Percentiles rank a stretch among this genome's conserved stretches.
These are phyloP conservation scores for Drosophila athabasca DNA, from an alignment of 1,140 invertebrate genomes.

Conservation along the genomic window DNA sequence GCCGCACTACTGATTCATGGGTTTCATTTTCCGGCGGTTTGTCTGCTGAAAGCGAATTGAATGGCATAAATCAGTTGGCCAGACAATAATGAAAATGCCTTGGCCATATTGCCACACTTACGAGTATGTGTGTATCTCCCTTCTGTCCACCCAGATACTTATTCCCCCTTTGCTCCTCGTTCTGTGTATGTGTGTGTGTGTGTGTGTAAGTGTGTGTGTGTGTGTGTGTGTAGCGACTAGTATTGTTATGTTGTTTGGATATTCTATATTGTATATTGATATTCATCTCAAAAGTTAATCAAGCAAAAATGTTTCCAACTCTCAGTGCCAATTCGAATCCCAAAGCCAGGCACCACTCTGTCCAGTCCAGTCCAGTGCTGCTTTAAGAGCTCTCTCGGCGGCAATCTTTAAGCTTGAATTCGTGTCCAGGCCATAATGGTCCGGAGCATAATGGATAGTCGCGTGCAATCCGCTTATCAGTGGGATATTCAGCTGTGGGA, in stretches of 20 bases:
- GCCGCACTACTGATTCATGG: constrained; percentile 64
- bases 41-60: constrained; percentile 64
- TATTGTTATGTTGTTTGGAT: constrained; percentile 19
- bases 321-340: neutral
- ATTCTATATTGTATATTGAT: constrained; percentile 50
- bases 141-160: constrained; percentile 1
- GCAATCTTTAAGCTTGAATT: constrained; percentile 35
- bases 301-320: constrained; percentile 50
- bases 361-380: too few relatives aligned
- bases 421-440: neutral
- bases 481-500: constrained; percentile 11
- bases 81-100: constrained; percentile 67
- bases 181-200: constrained; percentile 2
- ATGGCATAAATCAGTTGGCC: constrained; percentile 69
- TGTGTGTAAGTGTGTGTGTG: neutral
- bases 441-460: constrained; percentile 51
- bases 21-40: constrained; percentile 64
- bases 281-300: constrained; percentile 72
- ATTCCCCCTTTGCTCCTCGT: neutral
- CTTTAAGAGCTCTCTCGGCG: neutral
- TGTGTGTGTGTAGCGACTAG: neutral
- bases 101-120: constrained; percentile 44
- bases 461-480: constrained; percentile 59
- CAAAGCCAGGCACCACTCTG: constrained; percentile 13
- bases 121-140: constrained; percentile 9